Evolutionary conservation across 2,888 invertebrate genomes (phyloP).

Genomic region (Meganola albula): DNA sequence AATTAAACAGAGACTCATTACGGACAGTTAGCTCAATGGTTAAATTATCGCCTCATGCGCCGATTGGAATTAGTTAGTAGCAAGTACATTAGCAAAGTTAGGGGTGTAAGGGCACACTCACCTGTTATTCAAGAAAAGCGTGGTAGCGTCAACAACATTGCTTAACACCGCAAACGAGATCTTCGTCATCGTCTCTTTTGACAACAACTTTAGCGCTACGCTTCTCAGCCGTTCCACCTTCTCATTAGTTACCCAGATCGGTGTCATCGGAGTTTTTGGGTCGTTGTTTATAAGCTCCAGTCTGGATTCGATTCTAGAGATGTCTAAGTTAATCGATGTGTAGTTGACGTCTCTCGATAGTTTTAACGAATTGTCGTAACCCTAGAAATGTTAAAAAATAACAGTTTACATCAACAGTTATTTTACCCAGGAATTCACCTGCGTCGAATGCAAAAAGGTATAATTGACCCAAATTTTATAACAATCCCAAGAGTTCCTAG

Average conservation of each 20-base stretch:
- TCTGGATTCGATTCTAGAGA: slow-evolving; percentile 36
- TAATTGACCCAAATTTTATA: no score
- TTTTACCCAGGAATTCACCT: no score
- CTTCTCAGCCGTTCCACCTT: slow-evolving; percentile 36
- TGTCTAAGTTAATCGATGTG: slow-evolving; percentile 33
- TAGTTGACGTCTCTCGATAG: slow-evolving; percentile 50
- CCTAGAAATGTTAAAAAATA: slow-evolving; percentile 39
- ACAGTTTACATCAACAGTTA: no score
- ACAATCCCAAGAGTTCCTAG: no score
- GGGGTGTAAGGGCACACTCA: slow-evolving; percentile 29
- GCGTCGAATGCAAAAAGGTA: no score
- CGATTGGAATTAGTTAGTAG: no score
- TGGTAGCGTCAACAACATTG: slow-evolving; percentile 61
- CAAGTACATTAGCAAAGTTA: no score
- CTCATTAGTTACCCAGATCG: slow-evolving; percentile 55
- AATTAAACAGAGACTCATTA: no score
- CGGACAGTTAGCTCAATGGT: no score
- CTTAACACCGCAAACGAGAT: slow-evolving; percentile 52
- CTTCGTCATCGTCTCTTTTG: slow-evolving; percentile 53
- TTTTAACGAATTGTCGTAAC: slow-evolving; percentile 43
- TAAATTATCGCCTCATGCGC: no score
- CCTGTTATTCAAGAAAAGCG: slow-evolving; percentile 63
- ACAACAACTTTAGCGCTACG: slow-evolving; percentile 39
- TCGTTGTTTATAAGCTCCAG: slow-evolving; percentile 38
- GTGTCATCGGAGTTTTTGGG: slow-evolving; percentile 42